Percentiles rank a stretch among this genome's conserved stretches.
Conservation (phyloP, 2,113 vertebrate genomes). For the Rattus norvegicus region DNA sequence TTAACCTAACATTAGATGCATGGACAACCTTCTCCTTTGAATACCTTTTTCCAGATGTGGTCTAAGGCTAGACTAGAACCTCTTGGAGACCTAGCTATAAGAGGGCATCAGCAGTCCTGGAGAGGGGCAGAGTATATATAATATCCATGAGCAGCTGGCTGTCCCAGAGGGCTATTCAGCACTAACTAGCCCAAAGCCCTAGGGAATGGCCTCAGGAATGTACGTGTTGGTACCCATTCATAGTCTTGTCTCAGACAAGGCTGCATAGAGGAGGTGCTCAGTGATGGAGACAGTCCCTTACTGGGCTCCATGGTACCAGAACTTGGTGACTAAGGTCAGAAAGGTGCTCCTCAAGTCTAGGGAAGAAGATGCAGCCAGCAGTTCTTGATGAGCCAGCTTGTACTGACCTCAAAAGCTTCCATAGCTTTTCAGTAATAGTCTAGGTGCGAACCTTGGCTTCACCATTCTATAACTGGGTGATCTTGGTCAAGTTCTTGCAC, state of each 20-base stretch:
- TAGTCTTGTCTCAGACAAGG: background rate
- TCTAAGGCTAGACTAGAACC: conserved; percentile 30
- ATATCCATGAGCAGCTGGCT: background rate
- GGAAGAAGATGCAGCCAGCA: background rate
- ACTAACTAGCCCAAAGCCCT: background rate
- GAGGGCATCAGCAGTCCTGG: conserved; percentile 12
- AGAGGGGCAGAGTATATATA: conserved; percentile 1
- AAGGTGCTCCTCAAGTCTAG: background rate
- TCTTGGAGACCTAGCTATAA: conserved; percentile 17
- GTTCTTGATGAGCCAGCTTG: background rate
- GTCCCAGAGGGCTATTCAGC: background rate
- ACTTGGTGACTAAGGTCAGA: background rate
- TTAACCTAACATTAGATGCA: background rate
- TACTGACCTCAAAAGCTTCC: background rate
- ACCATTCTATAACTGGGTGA: background rate
- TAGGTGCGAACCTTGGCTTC: background rate
- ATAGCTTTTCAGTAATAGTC: background rate
- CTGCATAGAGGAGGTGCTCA: background rate
- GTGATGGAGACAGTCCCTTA: background rate
- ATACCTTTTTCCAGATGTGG: conserved; percentile 35
- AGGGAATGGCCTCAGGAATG: background rate
- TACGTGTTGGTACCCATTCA: background rate
- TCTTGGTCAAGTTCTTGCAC: background rate
- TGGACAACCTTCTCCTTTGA: background rate
- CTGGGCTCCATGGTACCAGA: background rate